Base-by-base conservation (phyloP, 53 echinoderm and acorn worm genomes). In the Arbacia lixula region DNA sequence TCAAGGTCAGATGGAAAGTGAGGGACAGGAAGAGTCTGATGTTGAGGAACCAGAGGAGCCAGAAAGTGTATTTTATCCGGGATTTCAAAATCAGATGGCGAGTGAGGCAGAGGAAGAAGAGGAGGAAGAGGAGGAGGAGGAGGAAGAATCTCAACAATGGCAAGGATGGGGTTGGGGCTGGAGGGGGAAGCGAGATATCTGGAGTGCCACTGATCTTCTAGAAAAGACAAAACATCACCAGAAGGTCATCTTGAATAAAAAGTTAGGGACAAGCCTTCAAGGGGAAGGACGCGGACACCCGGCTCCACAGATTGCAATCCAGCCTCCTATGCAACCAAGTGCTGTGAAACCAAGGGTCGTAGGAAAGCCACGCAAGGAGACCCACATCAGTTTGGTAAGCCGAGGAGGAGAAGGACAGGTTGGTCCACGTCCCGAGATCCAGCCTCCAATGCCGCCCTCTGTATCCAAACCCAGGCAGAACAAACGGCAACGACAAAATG, bases 181-280 rank as follows among this genome's bases (percentile, higher is more conserved):
- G n/a, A 68, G 68, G 40, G 25, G 68, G 11, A 38, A 40, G 68
- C 27, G 72, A 51, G 72, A 72, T 20, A 72, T 72, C 3, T 31
- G 50, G 72, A 50, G 49, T 29, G 46, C 19, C 12, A 29, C 50
- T 27, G 35, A 51, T 28, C 51, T 72, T 12, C 28, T 51, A 16
- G 29, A 51, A n/a, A n/a, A 51, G 12, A 30, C 14, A 8, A 10
- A 8, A 8, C 8, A 14, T 10, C 46, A 46, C 46, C 8, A 8
- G 8, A 46, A 14, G 14, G 14, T 10, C 46, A 46, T 46, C 46
- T 14, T 10, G 46, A 10, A 14, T 46, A 14, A 46, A 46, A 14
- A 46, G 46, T 8, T 14, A 46, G 46, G 46, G 46, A 46, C 46
- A 10, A 14, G 46, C 46, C 8, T 8, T 8, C 8, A 46, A 46